Evolutionary conservation across 2,113 vertebrate genomes (phyloP).

Genomic region (Hemiscyllium ocellatum): DNA sequence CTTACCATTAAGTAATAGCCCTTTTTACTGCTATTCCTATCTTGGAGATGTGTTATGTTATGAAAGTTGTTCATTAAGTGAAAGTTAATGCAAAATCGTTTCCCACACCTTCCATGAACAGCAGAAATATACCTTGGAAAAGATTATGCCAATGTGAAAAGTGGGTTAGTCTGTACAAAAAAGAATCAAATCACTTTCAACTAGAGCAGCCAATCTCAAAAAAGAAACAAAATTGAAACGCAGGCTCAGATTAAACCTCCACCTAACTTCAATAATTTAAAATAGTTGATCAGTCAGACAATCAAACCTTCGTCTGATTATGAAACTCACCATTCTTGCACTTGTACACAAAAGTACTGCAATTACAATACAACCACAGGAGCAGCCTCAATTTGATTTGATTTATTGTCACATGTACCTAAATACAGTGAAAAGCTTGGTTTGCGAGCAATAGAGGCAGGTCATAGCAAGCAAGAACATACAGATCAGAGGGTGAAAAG

Average conservation of each 20-base stretch:
- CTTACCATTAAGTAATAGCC: no score
- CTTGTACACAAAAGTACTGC: background rate
- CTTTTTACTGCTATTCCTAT: no score
- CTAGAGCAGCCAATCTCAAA: background rate
- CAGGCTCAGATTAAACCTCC: background rate
- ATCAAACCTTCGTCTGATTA: background rate
- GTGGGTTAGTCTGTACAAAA: background rate
- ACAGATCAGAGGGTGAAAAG: no score
- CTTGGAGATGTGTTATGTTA: no score
- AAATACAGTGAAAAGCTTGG: no score
- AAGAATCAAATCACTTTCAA: background rate
- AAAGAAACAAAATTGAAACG: background rate
- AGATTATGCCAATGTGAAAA: background rate
- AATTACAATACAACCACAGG: background rate
- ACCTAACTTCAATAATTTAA: slow-evolving; percentile 15
- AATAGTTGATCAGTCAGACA: background rate
- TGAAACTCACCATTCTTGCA: background rate
- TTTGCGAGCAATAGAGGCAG: no score
- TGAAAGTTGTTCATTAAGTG: background rate
- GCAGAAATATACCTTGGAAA: background rate
- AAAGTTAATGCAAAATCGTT: background rate
- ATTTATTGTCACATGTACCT: no score
- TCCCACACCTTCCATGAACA: background rate
- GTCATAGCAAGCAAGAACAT: no score
- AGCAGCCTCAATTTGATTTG: no score